Evolutionary conservation across 2,888 invertebrate species (phyloP), one percentile per base, ranked within the genome.

Genomic region (Anthophora plumipes): DNA sequence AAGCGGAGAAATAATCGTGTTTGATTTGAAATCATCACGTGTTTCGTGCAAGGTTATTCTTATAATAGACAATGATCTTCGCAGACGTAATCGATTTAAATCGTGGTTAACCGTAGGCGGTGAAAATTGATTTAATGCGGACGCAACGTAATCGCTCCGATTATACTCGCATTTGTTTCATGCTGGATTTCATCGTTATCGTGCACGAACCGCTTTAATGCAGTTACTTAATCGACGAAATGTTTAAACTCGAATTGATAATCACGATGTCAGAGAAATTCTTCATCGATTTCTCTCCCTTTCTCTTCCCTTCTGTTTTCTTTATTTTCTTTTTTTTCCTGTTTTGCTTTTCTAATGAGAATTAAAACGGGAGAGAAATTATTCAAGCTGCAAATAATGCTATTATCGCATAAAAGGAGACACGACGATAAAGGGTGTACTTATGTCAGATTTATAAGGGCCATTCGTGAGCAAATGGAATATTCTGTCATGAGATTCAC

Each of bases 81-180:
- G 14, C 9, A 31, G 41, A 22, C 41, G 41, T 41, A 64, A 59
- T 17, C 17, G 25, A 71, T 71, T 71, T 55, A 78, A 67, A 64
- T 69, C 57, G 17, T n/a, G 0, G 52, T n/a, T 46, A n/a, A 22
- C 22, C 6, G 70, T 85, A 22, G 74, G 52, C 52, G 60, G 77
- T 31, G 55, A 54, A 60, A 81, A 84, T 81, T 84, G 67, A n/a
- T 41, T 50, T 17, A 52, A 48, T 20, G 11, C 20, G 59, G 54
- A 37, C 41, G 59, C 52, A 52, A 72, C 41, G 66, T 76, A 83
- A 80, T 85, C n/a, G 43, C n/a, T n/a, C 11, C 17, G 37, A 69
- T 78, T 82, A 64, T 12, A 50, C 22, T 8, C 20, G 11, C 17
- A 25, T 72, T 61, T 57, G 37, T 54, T 52, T 25, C 48, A 22